A percentile compares a stretch with the other conserved stretches of the same genome.
Conservation (phyloP, 2,797 vertebrate species). For the Mionectes olivaceus region DNA sequence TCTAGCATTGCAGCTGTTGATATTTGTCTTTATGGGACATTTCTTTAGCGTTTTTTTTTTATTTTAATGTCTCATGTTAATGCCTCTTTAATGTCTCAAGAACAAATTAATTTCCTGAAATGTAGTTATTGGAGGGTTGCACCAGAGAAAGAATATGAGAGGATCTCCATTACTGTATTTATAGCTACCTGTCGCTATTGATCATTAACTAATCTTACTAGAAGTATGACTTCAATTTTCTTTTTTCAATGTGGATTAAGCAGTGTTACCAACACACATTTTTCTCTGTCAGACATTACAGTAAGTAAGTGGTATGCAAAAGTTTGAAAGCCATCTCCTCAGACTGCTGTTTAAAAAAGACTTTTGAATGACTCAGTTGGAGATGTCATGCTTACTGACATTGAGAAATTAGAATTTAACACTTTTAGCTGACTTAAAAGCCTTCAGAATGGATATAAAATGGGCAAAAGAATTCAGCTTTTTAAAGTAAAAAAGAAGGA, state of each 20-base stretch:
- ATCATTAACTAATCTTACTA: constrained; percentile 58
- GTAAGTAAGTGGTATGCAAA: neutral
- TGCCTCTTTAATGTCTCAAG: neutral
- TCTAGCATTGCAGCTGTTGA: neutral
- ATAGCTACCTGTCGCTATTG: constrained; percentile 57
- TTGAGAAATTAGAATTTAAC: neutral
- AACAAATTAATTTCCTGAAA: constrained; percentile 63
- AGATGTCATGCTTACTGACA: neutral
- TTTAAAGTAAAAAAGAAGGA: neutral
- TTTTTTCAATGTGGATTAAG: constrained; percentile 42
- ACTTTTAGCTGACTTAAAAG: neutral
- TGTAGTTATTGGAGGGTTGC: constrained; percentile 23
- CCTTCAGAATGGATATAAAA: neutral
- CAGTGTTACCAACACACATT: constrained; percentile 16
- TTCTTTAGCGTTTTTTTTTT: constrained; percentile 21
- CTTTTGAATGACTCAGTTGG: neutral
- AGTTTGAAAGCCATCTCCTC: constrained; percentile 24
- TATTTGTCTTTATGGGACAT: neutral
- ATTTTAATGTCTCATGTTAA: neutral
- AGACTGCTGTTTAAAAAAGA: neutral
- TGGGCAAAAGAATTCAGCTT: neutral
- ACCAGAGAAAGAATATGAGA: constrained; percentile 34
- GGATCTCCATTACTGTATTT: constrained; percentile 46
- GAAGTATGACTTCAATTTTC: constrained; percentile 57
- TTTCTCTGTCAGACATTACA: constrained; percentile 40